These are phyloP conservation scores for Tupiocoris notatus DNA, from an alignment of 2,888 invertebrate genomes.

Conservation along the genomic window DNA sequence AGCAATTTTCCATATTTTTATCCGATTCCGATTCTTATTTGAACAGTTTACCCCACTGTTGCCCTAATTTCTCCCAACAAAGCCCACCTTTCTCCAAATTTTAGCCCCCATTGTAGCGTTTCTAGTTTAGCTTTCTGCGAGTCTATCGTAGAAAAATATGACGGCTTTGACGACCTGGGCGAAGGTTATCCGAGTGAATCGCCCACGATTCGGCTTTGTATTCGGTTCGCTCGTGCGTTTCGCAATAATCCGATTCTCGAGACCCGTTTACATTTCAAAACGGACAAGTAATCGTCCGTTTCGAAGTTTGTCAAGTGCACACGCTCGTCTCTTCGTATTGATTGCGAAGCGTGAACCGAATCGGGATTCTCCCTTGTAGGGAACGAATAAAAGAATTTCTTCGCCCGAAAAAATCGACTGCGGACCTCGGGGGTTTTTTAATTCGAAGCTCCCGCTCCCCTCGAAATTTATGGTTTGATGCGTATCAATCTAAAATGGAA, in stretches of 20 bases:
- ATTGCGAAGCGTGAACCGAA: not conserved
- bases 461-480: constrained; percentile 32
- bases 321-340: not conserved
- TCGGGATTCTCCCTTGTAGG: not conserved
- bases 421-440: not conserved
- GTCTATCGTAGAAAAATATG: no score
- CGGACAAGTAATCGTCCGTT: not conserved
- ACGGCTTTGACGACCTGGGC: no score
- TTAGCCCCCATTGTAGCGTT: no score
- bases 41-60: no score
- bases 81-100: no score
- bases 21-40: no score
- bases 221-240: not conserved
- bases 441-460: not conserved
- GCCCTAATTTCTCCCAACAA: no score
- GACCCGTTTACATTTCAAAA: not conserved
- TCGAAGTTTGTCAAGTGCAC: not conserved
- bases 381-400: not conserved
- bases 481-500: constrained; percentile 34
- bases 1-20: no score
- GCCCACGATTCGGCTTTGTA: not conserved
- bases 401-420: no score
- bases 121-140: no score
- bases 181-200: no score
- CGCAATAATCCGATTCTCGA: not conserved